A percentile compares a stretch with the other conserved stretches of the same genome.
phyloP scores from a whole-genome alignment of 2,113 vertebrate genomes.

The Eulemur rufifrons region DNA sequence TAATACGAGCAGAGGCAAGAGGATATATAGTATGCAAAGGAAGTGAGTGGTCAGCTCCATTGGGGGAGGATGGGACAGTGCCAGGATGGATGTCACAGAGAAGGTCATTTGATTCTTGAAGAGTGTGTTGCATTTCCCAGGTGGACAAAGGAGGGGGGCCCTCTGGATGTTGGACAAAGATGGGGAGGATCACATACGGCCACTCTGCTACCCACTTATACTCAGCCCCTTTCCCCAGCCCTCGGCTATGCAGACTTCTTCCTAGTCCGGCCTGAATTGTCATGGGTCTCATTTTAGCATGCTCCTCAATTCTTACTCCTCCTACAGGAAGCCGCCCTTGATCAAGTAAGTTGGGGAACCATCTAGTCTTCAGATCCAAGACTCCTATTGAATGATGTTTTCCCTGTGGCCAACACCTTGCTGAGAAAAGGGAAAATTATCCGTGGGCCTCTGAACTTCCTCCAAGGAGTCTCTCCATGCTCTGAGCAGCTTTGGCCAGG shows the following conservation, averaged over 20 bases:
- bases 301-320: neutral
- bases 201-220: neutral
- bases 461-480: neutral
- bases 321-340: neutral
- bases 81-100: neutral
- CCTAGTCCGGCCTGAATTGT: neutral
- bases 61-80: neutral
- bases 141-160: neutral
- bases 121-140: neutral
- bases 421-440: neutral
- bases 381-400: neutral
- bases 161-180: neutral
- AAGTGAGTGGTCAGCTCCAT: neutral
- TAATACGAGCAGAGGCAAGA: neutral
- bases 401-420: neutral
- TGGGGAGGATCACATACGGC: neutral
- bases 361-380: neutral
- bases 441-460: neutral
- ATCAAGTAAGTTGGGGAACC: neutral
- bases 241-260: neutral
- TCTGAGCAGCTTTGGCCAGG: neutral
- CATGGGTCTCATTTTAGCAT: neutral
- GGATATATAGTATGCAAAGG: neutral
- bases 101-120: neutral
- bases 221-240: neutral